These are phyloP conservation scores for Mechanitis messenoides DNA, from an alignment of 2,888 invertebrate genomes.

Conservation along the genomic window DNA sequence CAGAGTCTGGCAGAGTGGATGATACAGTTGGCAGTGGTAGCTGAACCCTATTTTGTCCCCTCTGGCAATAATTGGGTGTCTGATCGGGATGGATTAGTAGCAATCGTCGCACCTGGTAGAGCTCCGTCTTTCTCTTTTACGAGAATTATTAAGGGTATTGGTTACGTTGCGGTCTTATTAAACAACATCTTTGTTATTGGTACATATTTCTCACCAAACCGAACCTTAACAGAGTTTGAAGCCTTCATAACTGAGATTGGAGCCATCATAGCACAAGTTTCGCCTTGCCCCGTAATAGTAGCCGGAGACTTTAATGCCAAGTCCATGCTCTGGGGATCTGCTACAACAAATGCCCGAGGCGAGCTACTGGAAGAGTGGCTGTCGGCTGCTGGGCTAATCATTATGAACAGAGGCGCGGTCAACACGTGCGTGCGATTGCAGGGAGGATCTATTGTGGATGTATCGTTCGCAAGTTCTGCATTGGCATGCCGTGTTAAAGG, in stretches of 20 bases:
- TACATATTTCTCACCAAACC: constrained; percentile 23
- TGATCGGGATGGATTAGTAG: constrained; percentile 16
- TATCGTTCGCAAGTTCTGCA: constrained; percentile 20
- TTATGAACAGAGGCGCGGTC: constrained; percentile 19
- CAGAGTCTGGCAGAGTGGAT: constrained; percentile 17
- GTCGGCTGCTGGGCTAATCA: constrained; percentile 17
- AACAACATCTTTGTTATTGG: constrained; percentile 16
- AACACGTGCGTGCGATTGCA: constrained; percentile 30
- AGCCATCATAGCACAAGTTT: constrained; percentile 11
- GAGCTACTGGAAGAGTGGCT: constrained; percentile 17
- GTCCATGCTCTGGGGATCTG: constrained; percentile 15
- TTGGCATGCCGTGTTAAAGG: constrained; percentile 9
- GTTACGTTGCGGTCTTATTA: constrained; percentile 16
- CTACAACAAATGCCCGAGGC: constrained; percentile 13
- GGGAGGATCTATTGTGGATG: constrained; percentile 29
- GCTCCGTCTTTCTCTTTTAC: neutral
- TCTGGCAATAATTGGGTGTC: constrained; percentile 20
- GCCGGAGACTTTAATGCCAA: constrained; percentile 23
- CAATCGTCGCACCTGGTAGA: constrained; percentile 10
- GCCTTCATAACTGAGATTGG: constrained; percentile 14
- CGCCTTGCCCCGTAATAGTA: constrained; percentile 15
- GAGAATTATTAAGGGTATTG: constrained; percentile 8
- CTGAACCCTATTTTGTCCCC: constrained; percentile 28
- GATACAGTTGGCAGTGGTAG: constrained; percentile 22
- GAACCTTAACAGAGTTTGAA: constrained; percentile 12